A percentile compares a stretch with the other conserved stretches of the same genome.
phyloP scores from a whole-genome alignment of 2,888 invertebrate genomes.

The Smittia aterrima region DNA sequence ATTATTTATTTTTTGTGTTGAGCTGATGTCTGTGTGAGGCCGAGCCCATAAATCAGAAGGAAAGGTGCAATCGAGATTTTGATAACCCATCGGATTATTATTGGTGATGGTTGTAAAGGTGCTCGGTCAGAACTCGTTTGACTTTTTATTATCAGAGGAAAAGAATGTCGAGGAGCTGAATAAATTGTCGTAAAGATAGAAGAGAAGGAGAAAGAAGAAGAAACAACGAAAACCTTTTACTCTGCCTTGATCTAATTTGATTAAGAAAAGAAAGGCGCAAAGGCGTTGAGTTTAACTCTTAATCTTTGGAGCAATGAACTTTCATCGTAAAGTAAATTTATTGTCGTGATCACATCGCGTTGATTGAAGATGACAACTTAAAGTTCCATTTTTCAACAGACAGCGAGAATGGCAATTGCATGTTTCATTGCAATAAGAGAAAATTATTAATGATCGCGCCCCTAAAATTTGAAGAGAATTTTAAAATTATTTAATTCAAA shows the following conservation, averaged over 20 bases:
- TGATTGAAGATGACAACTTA: no score
- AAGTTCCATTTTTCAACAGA: no score
- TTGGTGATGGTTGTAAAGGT: constrained; percentile 10
- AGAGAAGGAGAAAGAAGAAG: neutral
- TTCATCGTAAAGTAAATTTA: no score
- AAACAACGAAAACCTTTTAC: neutral
- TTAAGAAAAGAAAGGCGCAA: no score
- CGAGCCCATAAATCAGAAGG: neutral
- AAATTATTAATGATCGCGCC: no score
- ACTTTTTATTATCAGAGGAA: neutral
- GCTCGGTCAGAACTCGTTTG: neutral
- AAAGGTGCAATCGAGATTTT: neutral
- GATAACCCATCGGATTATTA: neutral
- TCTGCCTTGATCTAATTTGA: neutral
- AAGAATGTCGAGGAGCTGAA: neutral
- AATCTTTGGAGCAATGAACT: no score
- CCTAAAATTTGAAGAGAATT: no score
- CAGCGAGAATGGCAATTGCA: no score
- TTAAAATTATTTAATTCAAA: no score
- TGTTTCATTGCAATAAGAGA: no score
- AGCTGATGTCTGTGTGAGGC: neutral
- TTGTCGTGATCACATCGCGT: no score
- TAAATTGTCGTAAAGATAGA: neutral
- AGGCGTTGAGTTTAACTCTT: no score
- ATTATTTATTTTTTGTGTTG: neutral